Conservation (phyloP, 2,888 invertebrate genomes). For the Drosophila conformis region DNA sequence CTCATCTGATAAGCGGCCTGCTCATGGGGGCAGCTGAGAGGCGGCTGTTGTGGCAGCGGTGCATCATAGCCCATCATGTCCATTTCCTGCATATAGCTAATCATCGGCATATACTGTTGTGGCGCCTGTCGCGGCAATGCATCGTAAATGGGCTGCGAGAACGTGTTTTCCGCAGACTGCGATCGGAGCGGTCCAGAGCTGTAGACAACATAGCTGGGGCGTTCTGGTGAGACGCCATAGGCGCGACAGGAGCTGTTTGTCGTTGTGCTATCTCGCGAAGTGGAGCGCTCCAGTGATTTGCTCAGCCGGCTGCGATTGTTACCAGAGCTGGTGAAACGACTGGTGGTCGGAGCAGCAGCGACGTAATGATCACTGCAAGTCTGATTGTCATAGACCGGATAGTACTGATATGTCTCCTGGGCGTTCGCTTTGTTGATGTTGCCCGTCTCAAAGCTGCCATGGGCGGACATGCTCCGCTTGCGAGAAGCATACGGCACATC, state of each 20-base stretch:
- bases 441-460: conserved; percentile 83
- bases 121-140: conserved; percentile 82
- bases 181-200: conserved; percentile 82
- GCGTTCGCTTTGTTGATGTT: conserved; percentile 55
- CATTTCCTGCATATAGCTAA: conserved; percentile 57
- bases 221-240: conserved; percentile 84
- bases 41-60: conserved; percentile 55
- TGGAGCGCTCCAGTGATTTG: conserved; percentile 84
- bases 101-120: conserved; percentile 50
- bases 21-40: conserved; percentile 59
- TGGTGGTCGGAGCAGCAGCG: conserved; percentile 74
- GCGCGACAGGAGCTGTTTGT: conserved; percentile 76
- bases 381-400: conserved; percentile 84
- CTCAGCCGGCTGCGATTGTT: conserved; percentile 74
- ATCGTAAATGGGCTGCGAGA: conserved; percentile 85
- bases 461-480: conserved; percentile 84
- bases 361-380: conserved; percentile 84
- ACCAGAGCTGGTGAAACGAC: conserved; percentile 43
- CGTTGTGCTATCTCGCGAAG: conserved; percentile 83
- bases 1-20: conserved; percentile 73
- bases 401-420: conserved; percentile 84
- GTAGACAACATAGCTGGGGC: conserved; percentile 81
- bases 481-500: conserved; percentile 76
- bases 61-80: conserved; percentile 45
- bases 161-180: conserved; percentile 84